Evolutionary conservation across 2,797 vertebrate genomes (phyloP), one percentile per base, ranked within the genome.

Genomic region (Lepilemur ruficaudatus): DNA sequence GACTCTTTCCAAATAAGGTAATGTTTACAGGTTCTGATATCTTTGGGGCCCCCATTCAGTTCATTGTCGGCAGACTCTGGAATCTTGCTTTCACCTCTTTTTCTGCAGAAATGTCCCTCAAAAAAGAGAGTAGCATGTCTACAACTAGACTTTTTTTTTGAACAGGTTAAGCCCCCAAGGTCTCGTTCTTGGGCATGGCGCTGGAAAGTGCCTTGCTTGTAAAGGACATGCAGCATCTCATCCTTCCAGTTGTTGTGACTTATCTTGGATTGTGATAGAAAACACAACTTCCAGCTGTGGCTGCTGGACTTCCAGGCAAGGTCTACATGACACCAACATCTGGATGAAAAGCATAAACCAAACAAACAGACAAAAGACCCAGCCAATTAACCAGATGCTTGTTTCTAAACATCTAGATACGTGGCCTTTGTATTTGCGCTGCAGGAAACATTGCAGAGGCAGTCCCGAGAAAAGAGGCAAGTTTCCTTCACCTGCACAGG

Each of bases 301-400:
- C 46, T 14, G 59, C 35, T 70, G 78, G 82, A 73, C 81, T 96
- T 85, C 59, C 67, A 91, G 73, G 79, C 52, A 92, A 57, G 78
- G 73, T 91, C 87, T 88, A 48, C 65, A 83, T 6, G 78, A 92
- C 63, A 96, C 76, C 73, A 72, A 84, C 96, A 96, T 97, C 93
- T 97, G 95, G 87, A 80, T 84, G 65, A 41, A 83, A 76, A 82
- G 87, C 41, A 48, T 89, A 96, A 95, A 86, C 20, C 46, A 82
- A 93, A 75, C 80, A 94, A 88, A 59, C 50, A n/a, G 18, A 65
- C 70, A 81, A 75, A 61, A 57, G 15, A 10, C 41, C n/a, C 13
- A 72, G 78, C 75, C 73, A 92, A 57, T 78, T 80, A 67, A 50
- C 52, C 91, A 97, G 73, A 93, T 96, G 86, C 63, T 7, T 69